A percentile compares a stretch with the other conserved stretches of the same genome.
phyloP scores from a whole-genome alignment of 1,140 invertebrate genomes.

The Ostrea edulis region DNA sequence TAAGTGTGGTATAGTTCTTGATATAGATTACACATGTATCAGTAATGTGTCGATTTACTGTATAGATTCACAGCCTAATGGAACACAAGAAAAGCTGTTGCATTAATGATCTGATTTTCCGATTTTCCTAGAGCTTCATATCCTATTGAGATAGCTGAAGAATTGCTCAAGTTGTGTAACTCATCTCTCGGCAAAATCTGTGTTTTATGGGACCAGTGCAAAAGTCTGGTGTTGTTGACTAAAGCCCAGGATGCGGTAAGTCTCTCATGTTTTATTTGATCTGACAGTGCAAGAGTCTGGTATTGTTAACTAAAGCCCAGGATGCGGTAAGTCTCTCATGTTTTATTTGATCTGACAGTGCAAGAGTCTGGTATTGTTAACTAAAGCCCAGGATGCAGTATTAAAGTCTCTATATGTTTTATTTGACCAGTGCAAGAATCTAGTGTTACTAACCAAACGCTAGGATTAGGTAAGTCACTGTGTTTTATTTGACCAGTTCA shows the following conservation, averaged over 20 bases:
- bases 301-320: neutral
- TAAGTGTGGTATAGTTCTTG: too few relatives aligned
- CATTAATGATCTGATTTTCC: neutral
- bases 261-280: neutral
- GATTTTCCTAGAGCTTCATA: neutral
- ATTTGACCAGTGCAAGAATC: neutral
- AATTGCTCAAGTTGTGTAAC: neutral
- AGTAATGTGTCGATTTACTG: too few relatives aligned
- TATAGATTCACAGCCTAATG: too few relatives aligned
- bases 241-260: neutral
- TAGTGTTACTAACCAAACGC: neutral
- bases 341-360: neutral
- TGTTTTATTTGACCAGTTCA: neutral
- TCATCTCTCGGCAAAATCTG: neutral
- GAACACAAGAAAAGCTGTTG: too few relatives aligned
- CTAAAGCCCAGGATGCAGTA: neutral
- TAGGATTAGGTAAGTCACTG: too few relatives aligned
- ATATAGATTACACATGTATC: too few relatives aligned
- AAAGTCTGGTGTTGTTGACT: neutral
- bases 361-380: neutral
- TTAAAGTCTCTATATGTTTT: neutral
- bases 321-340: neutral
- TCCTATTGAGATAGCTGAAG: neutral
- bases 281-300: neutral
- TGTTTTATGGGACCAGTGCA: conserved; percentile 2